Percentiles rank a stretch among this genome's conserved stretches.
phyloP scores from a whole-genome alignment of 2,113 vertebrate species.

The Elephas maximus region DNA sequence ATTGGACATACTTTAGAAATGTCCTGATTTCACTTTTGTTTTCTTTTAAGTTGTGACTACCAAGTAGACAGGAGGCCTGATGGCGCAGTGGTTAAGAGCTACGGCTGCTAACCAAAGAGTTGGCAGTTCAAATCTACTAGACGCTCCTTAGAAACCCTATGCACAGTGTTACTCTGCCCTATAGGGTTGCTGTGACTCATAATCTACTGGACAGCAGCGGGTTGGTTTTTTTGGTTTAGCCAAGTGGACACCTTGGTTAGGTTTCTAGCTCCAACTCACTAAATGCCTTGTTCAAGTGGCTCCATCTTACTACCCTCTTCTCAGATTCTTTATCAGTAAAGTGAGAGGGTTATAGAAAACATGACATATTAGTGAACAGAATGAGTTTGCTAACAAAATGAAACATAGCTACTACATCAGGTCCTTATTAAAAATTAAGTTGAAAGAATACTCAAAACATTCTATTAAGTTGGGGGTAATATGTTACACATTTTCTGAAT shows the following conservation, averaged over 20 bases:
- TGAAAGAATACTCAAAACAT: background rate
- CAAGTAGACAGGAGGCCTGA: background rate
- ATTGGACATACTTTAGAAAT: slow-evolving; percentile 32
- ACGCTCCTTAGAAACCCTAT: too few species aligned
- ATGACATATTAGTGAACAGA: background rate
- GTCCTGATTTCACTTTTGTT: slow-evolving; percentile 26
- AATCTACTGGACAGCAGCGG: too few species aligned
- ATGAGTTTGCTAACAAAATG: background rate
- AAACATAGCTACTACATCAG: background rate
- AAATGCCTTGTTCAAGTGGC: slow-evolving; percentile 8
- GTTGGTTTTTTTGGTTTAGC: too few species aligned
- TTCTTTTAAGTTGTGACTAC: slow-evolving; percentile 33
- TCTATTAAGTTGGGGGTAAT: background rate
- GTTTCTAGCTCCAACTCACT: slow-evolving; percentile 37
- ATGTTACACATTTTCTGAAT: background rate
- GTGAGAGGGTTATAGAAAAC: background rate
- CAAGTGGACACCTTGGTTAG: background rate
- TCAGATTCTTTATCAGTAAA: background rate
- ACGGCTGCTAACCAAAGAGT: too few species aligned
- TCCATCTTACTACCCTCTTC: background rate
- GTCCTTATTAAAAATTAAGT: background rate
- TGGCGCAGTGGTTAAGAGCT: too few species aligned
- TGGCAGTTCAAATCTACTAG: too few species aligned
- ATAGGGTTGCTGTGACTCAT: too few species aligned
- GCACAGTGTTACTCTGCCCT: too few species aligned